These are phyloP conservation scores for Drosophila macrospina DNA, from an alignment of 2,888 invertebrate genomes.

Conservation along the genomic window DNA sequence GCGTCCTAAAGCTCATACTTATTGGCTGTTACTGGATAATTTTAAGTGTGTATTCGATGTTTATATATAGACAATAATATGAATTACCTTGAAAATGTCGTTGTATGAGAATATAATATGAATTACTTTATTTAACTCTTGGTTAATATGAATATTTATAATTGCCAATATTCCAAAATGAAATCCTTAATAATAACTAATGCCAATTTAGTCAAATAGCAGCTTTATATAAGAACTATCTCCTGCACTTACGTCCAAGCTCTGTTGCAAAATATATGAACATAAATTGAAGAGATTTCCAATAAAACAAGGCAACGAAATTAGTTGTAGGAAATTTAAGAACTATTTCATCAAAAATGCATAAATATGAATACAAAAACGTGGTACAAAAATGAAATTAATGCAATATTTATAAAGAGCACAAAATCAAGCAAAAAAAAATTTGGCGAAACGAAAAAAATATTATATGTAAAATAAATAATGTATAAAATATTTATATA, in stretches of 20 bases:
- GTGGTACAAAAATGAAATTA: conserved; percentile 63
- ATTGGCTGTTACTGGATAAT: conserved; percentile 9
- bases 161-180: too few species aligned
- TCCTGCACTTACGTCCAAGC: too few species aligned
- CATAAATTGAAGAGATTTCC: conserved; percentile 12
- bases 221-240: too few species aligned
- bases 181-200: too few species aligned
- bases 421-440: conserved; percentile 47
- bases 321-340: conserved; percentile 71
- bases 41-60: neutral
- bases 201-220: too few species aligned
- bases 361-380: conserved; percentile 64
- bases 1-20: conserved; percentile 5
- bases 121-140: too few species aligned
- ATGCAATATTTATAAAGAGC: conserved; percentile 73
- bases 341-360: conserved; percentile 78
- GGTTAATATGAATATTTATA: too few species aligned
- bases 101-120: too few species aligned
- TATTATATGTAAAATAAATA: conserved; percentile 77
- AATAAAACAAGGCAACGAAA: conserved; percentile 48
- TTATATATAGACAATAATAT: too few species aligned
- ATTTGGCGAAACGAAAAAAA: conserved; percentile 16
- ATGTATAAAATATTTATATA: conserved; percentile 81
- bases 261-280: neutral
- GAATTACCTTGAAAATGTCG: too few species aligned